These are phyloP conservation scores for Piaya cayana DNA, from an alignment of 2,113 vertebrate genomes.

Conservation along the genomic window DNA sequence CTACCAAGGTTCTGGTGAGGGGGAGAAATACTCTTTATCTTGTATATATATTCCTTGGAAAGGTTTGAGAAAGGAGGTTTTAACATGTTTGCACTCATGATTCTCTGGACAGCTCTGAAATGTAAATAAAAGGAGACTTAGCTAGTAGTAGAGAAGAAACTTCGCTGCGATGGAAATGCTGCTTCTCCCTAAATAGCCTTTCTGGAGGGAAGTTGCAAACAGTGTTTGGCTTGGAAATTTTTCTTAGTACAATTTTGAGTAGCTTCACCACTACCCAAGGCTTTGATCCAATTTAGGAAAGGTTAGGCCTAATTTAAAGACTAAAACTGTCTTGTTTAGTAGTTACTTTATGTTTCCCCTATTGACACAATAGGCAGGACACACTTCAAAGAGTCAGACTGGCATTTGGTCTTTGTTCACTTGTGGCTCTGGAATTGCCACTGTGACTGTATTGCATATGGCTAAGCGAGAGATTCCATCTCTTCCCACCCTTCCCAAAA, in stretches of 20 bases:
- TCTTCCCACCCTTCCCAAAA: background rate
- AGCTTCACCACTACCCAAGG: background rate
- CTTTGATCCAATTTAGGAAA: background rate
- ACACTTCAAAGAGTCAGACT: background rate
- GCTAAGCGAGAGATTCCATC: background rate
- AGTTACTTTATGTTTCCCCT: background rate
- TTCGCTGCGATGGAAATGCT: background rate
- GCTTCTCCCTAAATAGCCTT: background rate
- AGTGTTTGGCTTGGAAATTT: background rate
- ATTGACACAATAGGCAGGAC: background rate
- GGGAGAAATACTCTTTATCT: background rate
- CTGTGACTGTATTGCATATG: background rate
- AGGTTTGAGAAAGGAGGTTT: background rate
- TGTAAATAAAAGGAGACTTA: background rate
- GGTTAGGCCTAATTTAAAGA: background rate
- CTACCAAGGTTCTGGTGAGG: background rate
- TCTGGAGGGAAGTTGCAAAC: background rate
- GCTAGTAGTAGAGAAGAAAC: background rate
- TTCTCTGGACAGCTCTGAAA: conserved; percentile 5
- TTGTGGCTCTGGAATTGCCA: background rate
- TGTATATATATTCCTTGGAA: background rate
- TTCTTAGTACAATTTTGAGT: background rate
- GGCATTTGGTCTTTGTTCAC: background rate
- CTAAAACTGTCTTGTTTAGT: background rate
- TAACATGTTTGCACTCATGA: background rate